Conservation (phyloP, 2,888 invertebrate genomes). For the Arge pagana region DNA sequence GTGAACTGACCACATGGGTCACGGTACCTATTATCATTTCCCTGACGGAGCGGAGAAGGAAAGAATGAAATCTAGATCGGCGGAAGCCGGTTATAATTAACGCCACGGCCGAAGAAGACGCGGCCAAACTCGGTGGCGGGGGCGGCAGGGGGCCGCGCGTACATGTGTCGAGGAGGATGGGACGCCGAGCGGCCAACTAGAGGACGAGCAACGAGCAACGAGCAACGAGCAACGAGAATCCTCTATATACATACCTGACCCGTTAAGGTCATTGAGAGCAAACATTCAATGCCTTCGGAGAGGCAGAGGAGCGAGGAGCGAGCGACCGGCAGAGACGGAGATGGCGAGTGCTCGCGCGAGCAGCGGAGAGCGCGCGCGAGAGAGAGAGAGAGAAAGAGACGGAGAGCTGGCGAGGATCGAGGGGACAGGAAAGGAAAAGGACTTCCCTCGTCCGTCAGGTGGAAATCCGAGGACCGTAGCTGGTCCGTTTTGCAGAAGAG, state of each 20-base stretch:
- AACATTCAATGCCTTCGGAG: constrained; percentile 20
- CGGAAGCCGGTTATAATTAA: constrained; percentile 58
- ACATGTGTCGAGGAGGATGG: constrained; percentile 22
- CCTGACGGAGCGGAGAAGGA: constrained; percentile 43
- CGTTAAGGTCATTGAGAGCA: constrained; percentile 34
- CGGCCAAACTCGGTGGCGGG: constrained; percentile 32
- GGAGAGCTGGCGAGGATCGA: constrained; percentile 31
- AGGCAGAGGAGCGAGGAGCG: no score
- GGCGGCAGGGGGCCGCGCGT: constrained; percentile 20
- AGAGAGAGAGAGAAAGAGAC: constrained; percentile 1
- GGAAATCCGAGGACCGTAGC: no score
- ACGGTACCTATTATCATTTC: constrained; percentile 58
- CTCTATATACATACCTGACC: constrained; percentile 42
- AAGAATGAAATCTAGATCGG: constrained; percentile 60
- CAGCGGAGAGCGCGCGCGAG: no score
- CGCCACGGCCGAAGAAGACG: constrained; percentile 41
- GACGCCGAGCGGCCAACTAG: not conserved
- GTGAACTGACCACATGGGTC: constrained; percentile 60
- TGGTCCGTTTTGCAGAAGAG: constrained; percentile 35
- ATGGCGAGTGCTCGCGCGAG: no score
- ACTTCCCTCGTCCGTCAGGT: no score
- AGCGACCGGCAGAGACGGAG: no score
- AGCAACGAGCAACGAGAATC: constrained; percentile 17
- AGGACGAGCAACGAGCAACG: constrained; percentile 18
- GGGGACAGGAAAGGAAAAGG: constrained; percentile 36